phyloP scores from a whole-genome alignment of 2,113 vertebrate genomes.

The Crocuta crocuta region DNA sequence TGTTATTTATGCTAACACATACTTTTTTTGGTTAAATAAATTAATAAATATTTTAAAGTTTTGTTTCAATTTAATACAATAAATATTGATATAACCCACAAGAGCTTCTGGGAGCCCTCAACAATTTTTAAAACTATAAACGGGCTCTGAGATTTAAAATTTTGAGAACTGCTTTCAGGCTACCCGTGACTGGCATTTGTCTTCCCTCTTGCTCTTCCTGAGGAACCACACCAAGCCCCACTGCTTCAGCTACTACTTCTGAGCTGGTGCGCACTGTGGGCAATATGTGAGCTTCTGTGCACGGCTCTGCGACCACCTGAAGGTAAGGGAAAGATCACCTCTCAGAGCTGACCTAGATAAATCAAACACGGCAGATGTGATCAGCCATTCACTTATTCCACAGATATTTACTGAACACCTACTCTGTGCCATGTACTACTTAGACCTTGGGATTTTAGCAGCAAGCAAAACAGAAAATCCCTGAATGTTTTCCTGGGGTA shows the following conservation, averaged over 20 bases:
- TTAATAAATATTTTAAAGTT: neutral
- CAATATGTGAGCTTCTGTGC: neutral
- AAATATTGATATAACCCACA: neutral
- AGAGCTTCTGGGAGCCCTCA: neutral
- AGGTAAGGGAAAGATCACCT: neutral
- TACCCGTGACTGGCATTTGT: neutral
- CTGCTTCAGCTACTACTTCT: neutral
- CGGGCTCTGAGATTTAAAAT: neutral
- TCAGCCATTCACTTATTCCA: neutral
- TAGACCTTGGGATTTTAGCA: neutral
- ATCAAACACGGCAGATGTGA: neutral
- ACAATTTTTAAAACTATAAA: neutral
- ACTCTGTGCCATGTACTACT: neutral
- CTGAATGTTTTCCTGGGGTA: neutral
- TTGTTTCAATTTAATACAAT: neutral
- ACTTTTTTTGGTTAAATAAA: neutral
- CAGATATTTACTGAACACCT: neutral
- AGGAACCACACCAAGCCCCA: neutral
- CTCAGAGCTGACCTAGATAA: neutral
- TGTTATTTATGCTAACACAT: neutral
- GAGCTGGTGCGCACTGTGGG: neutral
- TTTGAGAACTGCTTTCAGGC: neutral
- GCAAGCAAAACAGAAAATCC: neutral
- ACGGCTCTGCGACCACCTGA: neutral
- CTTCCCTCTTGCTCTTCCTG: neutral